A percentile compares a stretch with the other conserved stretches of the same genome.
phyloP scores from a whole-genome alignment of 1,140 invertebrate species.

The Drosophila littoralis region DNA sequence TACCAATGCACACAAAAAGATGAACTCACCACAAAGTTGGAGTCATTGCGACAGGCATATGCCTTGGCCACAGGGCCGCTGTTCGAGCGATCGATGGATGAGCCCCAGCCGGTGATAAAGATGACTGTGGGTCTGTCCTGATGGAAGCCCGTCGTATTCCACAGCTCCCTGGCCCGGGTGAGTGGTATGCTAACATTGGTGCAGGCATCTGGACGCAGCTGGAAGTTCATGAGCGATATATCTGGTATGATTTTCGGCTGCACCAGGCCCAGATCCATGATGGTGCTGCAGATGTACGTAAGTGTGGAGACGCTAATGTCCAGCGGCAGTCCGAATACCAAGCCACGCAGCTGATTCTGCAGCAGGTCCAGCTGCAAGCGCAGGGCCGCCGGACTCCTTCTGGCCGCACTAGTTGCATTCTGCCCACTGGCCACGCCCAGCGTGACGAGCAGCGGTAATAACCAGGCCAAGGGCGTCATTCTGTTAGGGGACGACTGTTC shows the following conservation, averaged over 20 bases:
- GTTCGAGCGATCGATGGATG: slow-evolving; percentile 63
- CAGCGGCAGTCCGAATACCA: slow-evolving; percentile 22
- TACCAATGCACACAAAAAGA: background rate
- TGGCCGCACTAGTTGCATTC: background rate
- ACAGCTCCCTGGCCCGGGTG: slow-evolving; percentile 58
- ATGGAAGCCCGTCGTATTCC: slow-evolving; percentile 40
- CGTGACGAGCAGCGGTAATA: background rate
- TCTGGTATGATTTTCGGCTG: slow-evolving; percentile 62
- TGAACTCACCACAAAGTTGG: slow-evolving; percentile 76
- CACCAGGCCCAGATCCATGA: slow-evolving; percentile 42
- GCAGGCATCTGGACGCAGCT: slow-evolving; percentile 62
- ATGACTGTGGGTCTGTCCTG: slow-evolving; percentile 50
- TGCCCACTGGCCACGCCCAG: slow-evolving; percentile 1
- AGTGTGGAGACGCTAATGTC: slow-evolving; percentile 36
- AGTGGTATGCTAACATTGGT: slow-evolving; percentile 50
- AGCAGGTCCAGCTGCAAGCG: slow-evolving; percentile 9
- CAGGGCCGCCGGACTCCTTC: background rate
- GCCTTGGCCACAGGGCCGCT: slow-evolving; percentile 64
- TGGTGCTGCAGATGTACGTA: slow-evolving; percentile 30
- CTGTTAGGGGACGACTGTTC: slow-evolving; percentile 8
- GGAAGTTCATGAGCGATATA: slow-evolving; percentile 69
- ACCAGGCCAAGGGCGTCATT: slow-evolving; percentile 23
- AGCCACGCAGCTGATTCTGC: slow-evolving; percentile 32
- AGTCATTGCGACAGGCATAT: slow-evolving; percentile 73
- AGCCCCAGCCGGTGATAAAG: slow-evolving; percentile 77